Evolutionary conservation across 2,888 invertebrate genomes (phyloP).

Genomic region (Xylota sylvarum): DNA sequence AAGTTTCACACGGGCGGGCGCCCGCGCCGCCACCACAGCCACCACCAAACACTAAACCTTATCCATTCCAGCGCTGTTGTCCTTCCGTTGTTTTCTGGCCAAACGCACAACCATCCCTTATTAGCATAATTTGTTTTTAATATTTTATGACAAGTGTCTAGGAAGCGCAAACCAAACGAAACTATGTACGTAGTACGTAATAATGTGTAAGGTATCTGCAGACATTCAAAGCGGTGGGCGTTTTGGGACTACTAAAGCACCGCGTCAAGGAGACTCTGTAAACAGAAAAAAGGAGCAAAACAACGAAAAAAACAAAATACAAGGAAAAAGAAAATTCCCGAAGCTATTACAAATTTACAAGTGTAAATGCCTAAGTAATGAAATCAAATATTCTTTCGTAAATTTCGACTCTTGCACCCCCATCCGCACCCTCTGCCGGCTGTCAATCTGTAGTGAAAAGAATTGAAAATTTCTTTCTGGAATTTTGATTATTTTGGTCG

Average conservation of each 20-base stretch:
- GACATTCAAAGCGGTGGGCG: conserved; percentile 34
- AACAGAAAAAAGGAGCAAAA: conserved; percentile 7
- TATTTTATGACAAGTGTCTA: conserved; percentile 72
- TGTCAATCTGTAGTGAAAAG: conserved; percentile 18
- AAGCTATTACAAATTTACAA: conserved; percentile 67
- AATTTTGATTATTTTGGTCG: conserved; percentile 19
- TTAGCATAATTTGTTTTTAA: conserved; percentile 75
- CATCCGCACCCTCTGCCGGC: not conserved
- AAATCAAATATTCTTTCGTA: conserved; percentile 67
- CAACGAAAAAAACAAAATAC: conserved; percentile 23
- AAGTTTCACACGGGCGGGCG: conserved; percentile 27
- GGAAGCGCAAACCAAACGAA: not conserved
- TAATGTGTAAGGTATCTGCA: conserved; percentile 33
- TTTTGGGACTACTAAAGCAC: conserved; percentile 9
- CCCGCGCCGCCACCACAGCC: not conserved
- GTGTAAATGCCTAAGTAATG: conserved; percentile 68
- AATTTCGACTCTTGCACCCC: not conserved
- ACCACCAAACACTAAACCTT: conserved; percentile 18
- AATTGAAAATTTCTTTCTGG: conserved; percentile 33
- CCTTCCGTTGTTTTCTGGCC: conserved; percentile 29
- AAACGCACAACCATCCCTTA: conserved; percentile 63
- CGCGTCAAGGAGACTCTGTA: conserved; percentile 9
- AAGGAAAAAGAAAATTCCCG: conserved; percentile 37
- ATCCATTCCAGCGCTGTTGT: not conserved
- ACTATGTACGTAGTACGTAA: conserved; percentile 23